Conservation (phyloP, 2,888 invertebrate species). For the Pediacus dermestoides region DNA sequence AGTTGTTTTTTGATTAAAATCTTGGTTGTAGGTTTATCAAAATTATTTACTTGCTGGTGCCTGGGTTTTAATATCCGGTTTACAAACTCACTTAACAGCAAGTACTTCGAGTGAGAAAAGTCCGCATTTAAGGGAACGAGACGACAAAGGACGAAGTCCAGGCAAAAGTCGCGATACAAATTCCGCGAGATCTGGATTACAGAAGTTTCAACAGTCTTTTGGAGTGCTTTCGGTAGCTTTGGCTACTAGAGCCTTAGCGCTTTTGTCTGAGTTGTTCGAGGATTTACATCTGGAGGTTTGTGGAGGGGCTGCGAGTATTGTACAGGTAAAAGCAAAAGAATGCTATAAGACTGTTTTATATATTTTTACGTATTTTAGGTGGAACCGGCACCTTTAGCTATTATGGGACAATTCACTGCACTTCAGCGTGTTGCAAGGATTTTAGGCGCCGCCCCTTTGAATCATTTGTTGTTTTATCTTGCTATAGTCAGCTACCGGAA, state of each 20-base stretch:
- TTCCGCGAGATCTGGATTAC: conserved; percentile 61
- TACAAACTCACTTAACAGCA: conserved; percentile 75
- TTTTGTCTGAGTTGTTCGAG: conserved; percentile 69
- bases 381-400: conserved; percentile 61
- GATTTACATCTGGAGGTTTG: conserved; percentile 73
- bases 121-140: conserved; percentile 47
- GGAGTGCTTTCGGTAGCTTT: conserved; percentile 87
- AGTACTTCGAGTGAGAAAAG: conserved; percentile 47
- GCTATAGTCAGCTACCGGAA: conserved; percentile 89
- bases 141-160: conserved; percentile 59
- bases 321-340: conserved; percentile 30
- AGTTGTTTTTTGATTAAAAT: conserved; percentile 6
- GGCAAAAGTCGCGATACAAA: conserved; percentile 57
- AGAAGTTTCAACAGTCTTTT: conserved; percentile 82
- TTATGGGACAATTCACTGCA: conserved; percentile 64
- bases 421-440: conserved; percentile 69
- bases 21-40: conserved; percentile 66
- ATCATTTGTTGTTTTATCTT: conserved; percentile 80
- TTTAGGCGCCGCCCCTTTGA: conserved; percentile 67
- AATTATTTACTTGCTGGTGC: conserved; percentile 86
- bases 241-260: conserved; percentile 77
- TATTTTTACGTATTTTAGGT: conserved; percentile 36
- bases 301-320: conserved; percentile 41
- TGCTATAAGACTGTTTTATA: conserved; percentile 3
- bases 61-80: conserved; percentile 82